Conservation (phyloP, 2,888 invertebrate species). For the Drosophila algonquin region DNA sequence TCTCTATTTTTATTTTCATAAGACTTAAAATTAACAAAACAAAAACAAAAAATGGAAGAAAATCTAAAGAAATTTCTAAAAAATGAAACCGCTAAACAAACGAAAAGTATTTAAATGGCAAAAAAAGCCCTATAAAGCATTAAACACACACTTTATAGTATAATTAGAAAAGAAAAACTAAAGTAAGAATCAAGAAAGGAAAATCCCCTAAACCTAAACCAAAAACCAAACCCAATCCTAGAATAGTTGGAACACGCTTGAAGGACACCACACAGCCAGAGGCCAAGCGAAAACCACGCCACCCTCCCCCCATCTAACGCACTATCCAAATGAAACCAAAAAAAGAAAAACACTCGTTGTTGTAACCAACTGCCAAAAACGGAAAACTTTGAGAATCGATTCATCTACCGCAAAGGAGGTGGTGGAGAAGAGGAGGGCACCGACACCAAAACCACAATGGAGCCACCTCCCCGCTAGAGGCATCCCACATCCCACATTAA, state of each 20-base stretch:
- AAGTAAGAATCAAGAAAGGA: slow-evolving; percentile 11
- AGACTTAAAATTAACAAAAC: slow-evolving; percentile 38
- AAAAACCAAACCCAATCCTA: slow-evolving; percentile 24
- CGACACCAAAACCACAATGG: neutral
- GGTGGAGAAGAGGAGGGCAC: slow-evolving; percentile 4
- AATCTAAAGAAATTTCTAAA: slow-evolving; percentile 32
- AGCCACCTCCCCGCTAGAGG: neutral
- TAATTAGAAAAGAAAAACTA: slow-evolving; percentile 49
- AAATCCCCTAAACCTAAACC: slow-evolving; percentile 4
- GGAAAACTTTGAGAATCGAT: slow-evolving; percentile 23
- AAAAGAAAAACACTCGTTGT: slow-evolving; percentile 47
- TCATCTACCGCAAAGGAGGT: slow-evolving; percentile 28
- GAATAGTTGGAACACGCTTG: slow-evolving; percentile 60
- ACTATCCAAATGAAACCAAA: slow-evolving; percentile 30
- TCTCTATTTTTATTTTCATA: slow-evolving; percentile 65
- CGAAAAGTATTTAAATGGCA: slow-evolving; percentile 39
- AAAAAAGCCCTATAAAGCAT: slow-evolving; percentile 11
- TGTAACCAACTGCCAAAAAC: slow-evolving; percentile 71
- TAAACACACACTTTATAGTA: slow-evolving; percentile 44
- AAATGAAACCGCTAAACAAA: slow-evolving; percentile 42
- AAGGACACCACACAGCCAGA: slow-evolving; percentile 27
- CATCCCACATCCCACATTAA: neutral
- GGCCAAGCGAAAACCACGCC: slow-evolving; percentile 45
- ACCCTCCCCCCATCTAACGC: slow-evolving; percentile 30
- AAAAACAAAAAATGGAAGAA: slow-evolving; percentile 5